These are phyloP conservation scores for Caenorhabditis uteleia DNA, from an alignment of 2,888 invertebrate species.

Conservation along the genomic window DNA sequence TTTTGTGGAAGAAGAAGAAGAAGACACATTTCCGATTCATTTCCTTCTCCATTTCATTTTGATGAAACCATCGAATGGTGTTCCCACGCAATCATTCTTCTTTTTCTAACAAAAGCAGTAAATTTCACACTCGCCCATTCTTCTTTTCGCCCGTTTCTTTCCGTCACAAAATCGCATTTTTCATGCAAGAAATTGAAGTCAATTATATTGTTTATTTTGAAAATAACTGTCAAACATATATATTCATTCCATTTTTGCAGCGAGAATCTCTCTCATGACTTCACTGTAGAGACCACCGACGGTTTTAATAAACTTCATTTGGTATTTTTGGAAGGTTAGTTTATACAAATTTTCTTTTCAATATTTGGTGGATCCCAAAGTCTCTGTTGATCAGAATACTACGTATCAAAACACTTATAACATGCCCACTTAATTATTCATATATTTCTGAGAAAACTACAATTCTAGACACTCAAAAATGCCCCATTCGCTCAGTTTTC, in stretches of 20 bases:
- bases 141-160: background rate
- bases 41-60: too few species aligned
- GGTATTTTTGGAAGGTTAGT: constrained; percentile 35
- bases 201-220: constrained; percentile 18
- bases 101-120: constrained; percentile 38
- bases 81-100: constrained; percentile 26
- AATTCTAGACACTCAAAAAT: too few species aligned
- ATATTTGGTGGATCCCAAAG: too few species aligned
- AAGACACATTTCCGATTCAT: too few species aligned
- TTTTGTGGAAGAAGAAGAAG: too few species aligned
- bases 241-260: constrained; percentile 16
- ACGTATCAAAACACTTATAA: too few species aligned
- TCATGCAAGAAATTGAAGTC: constrained; percentile 2
- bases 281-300: constrained; percentile 32
- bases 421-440: too few species aligned
- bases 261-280: constrained; percentile 28
- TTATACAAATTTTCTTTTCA: too few species aligned
- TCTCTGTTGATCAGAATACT: too few species aligned
- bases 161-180: constrained; percentile 1
- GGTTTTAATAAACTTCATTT: constrained; percentile 32
- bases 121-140: constrained; percentile 9
- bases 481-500: too few species aligned
- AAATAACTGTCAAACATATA: background rate
- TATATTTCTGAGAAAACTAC: too few species aligned
- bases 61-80: constrained; percentile 12